Base-by-base conservation (phyloP, 1,140 invertebrate species). In the Polypedilum vanderplanki region DNA sequence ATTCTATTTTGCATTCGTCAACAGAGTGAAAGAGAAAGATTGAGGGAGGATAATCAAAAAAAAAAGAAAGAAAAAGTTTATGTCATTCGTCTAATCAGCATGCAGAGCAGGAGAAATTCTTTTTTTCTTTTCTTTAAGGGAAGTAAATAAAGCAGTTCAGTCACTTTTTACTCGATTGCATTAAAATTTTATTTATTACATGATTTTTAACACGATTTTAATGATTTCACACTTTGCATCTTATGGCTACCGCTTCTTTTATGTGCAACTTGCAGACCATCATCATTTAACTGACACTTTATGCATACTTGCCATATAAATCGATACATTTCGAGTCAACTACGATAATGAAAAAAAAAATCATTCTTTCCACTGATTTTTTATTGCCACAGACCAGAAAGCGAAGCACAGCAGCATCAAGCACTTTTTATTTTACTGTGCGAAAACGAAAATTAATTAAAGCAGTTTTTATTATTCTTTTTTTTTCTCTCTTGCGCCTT, bases 381-480 rank as follows among this genome's bases (percentile, higher is more conserved):
- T n/a, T 57, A n/a, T 57, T 57, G 12, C 3, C 12, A 57, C 46
- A 57, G 46, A 15, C 46, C n/a, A n/a, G n/a, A n/a, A 57, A 57
- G 46, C 46, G 24, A 33, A 33, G 5, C 46, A 57, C 46, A 57
- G 46, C 46, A 12, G 46, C 46, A 57, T n/a, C 46, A 57, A 57
- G 46, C n/a, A 57, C 46, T n/a, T 57, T 57, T 57, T 46, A 10
- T 67, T 70, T 70, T 70, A 70, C 20, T 70, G 65, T 70, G 65
- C 65, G 65, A 70, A 70, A 70, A 70, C 17, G 65, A 70, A 70
- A 70, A 70, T 70, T 20, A 70, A 70, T 70, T 70, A 70, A 70
- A 70, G 65, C 65, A 70, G 20, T 70, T 70, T 70, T 70, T 70
- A 70, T 70, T 70, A 20, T 70, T 70, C 17, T 70, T 7, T 15